Evolutionary conservation across 2,888 invertebrate genomes (phyloP).

Genomic region (Lithosia quadra): DNA sequence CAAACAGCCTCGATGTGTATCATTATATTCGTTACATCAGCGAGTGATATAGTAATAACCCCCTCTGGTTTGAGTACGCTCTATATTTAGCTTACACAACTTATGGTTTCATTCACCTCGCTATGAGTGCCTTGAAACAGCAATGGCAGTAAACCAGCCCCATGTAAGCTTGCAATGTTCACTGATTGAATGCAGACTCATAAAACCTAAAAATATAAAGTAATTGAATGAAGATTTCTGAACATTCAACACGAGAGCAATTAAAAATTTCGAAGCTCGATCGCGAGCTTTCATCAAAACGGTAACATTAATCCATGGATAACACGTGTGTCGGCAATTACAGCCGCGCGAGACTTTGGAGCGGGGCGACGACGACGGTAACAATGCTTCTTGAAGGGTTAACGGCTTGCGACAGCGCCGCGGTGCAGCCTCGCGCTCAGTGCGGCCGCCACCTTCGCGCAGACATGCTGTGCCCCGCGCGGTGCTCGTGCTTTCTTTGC

Average conservation of each 20-base stretch:
- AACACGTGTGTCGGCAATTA: constrained; percentile 63
- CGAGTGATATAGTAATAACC: constrained; percentile 67
- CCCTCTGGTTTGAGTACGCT: constrained; percentile 60
- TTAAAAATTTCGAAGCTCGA: constrained; percentile 48
- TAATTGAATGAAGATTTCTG: constrained; percentile 37
- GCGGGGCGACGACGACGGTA: constrained; percentile 67
- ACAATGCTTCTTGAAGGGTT: constrained; percentile 68
- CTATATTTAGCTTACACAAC: constrained; percentile 76
- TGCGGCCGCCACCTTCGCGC: constrained; percentile 78
- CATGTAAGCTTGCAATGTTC: constrained; percentile 27
- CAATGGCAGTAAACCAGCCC: constrained; percentile 17
- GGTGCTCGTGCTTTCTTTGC: constrained; percentile 92
- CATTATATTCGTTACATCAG: constrained; percentile 50
- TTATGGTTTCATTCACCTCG: constrained; percentile 79
- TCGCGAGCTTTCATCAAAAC: constrained; percentile 64
- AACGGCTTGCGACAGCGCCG: constrained; percentile 61
- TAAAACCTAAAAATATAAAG: constrained; percentile 48
- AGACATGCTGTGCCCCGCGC: constrained; percentile 90
- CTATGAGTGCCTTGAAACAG: constrained; percentile 52
- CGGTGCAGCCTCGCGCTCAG: constrained; percentile 64
- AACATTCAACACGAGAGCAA: constrained; percentile 43
- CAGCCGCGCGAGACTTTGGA: constrained; percentile 55
- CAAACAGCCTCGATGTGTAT: constrained; percentile 41
- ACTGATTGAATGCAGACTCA: constrained; percentile 56
- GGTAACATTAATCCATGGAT: constrained; percentile 75